A percentile compares a stretch with the other conserved stretches of the same genome.
Conservation (phyloP, 2,113 vertebrate species). For the Hylia prasina region DNA sequence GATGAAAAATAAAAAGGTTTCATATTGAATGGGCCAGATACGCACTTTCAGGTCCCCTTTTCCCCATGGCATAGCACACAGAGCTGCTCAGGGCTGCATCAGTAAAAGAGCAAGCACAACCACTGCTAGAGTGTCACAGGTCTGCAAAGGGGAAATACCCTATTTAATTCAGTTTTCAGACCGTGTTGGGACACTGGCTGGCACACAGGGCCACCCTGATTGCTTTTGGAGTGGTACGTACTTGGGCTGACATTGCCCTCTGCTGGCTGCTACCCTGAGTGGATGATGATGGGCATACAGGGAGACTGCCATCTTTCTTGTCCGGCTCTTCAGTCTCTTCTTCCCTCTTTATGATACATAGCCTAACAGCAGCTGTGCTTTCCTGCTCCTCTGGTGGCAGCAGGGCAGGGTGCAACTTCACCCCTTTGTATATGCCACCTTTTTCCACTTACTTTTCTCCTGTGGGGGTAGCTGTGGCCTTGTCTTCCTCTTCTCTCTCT, state of each 20-base stretch:
- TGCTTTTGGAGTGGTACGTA: not conserved
- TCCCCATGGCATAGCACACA: not conserved
- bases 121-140: not conserved
- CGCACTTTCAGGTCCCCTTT: fast-evolving
- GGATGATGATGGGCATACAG: fast-evolving
- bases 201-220: fast-evolving
- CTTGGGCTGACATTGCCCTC: not conserved
- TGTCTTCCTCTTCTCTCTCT: not conserved
- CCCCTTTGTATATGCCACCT: not conserved
- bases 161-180: not conserved
- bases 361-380: fast-evolving
- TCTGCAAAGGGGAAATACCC: not conserved
- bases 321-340: not conserved
- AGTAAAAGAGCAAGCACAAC: not conserved
- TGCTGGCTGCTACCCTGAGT: not conserved
- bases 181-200: not conserved
- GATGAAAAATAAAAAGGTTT: not conserved
- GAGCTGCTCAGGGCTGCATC: not conserved
- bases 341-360: fast-evolving
- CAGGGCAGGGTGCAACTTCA: not conserved
- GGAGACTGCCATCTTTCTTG: not conserved
- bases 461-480: not conserved
- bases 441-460: not conserved
- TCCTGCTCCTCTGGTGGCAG: not conserved
- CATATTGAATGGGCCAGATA: not conserved